Percentiles rank a stretch among this genome's conserved stretches.
These are phyloP conservation scores for Stichodactyla mertensii DNA, from an alignment of 64 coral and sea anemone genomes.

Conservation along the genomic window DNA sequence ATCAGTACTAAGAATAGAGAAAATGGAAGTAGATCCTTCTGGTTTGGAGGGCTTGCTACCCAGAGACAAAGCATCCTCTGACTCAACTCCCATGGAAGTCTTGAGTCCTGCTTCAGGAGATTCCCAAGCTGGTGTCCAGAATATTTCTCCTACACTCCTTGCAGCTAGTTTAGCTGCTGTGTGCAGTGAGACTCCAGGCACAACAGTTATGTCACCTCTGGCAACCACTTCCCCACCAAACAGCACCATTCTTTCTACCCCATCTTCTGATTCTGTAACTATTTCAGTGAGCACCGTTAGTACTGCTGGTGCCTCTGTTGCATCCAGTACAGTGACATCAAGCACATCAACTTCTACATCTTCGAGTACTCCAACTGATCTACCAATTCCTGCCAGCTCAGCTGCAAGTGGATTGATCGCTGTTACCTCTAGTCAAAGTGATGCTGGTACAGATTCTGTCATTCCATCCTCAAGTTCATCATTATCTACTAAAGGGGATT, in stretches of 20 bases:
- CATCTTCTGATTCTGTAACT: not conserved
- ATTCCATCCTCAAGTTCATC: not conserved
- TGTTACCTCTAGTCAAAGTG: not conserved
- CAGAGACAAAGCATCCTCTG: not conserved
- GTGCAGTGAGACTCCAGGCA: slow-evolving; percentile 32
- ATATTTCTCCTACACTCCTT: slow-evolving; percentile 43
- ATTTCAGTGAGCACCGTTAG: not conserved
- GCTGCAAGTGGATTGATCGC: not conserved
- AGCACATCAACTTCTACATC: not conserved
- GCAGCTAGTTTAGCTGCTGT: slow-evolving; percentile 59
- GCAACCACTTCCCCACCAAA: not conserved
- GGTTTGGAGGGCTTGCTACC: not conserved
- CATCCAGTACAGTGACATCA: not conserved
- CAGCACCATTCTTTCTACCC: not conserved
- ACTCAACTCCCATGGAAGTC: not conserved
- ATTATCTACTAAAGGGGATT: not conserved
- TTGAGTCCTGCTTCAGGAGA: slow-evolving; percentile 1
- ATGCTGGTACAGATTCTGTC: not conserved
- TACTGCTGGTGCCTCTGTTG: not conserved
- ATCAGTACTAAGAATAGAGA: not conserved
- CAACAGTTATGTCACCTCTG: not conserved
- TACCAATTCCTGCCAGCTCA: not conserved
- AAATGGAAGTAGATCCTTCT: slow-evolving; percentile 6
- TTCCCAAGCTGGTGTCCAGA: not conserved
- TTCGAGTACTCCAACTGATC: not conserved